Evolutionary conservation across 2,888 invertebrate genomes (phyloP).

Genomic region (Lasioglossum malachurum): DNA sequence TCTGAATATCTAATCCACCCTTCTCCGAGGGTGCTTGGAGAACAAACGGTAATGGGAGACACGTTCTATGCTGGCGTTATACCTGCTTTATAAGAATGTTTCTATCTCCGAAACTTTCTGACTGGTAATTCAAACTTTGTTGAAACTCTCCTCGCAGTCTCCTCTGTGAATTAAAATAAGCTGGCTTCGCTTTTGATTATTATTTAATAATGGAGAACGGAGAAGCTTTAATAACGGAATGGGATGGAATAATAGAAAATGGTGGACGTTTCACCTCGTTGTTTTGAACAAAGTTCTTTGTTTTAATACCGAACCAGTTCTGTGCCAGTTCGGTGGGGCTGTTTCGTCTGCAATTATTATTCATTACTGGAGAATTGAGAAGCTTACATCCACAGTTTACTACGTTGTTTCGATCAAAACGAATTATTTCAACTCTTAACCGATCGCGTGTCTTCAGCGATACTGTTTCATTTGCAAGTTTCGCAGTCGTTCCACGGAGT

Average conservation of each 20-base stretch:
- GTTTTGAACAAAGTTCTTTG: background rate
- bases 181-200: background rate
- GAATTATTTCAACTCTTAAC: too few relatives aligned
- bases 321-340: background rate
- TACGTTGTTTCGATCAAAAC: too few relatives aligned
- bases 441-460: background rate
- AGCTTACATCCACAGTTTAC: too few relatives aligned
- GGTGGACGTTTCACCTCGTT: background rate
- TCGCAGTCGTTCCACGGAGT: background rate
- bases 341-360: too few relatives aligned
- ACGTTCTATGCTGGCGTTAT: background rate
- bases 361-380: too few relatives aligned
- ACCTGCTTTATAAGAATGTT: background rate
- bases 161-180: background rate
- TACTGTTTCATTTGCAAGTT: background rate
- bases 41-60: background rate
- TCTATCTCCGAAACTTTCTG: background rate
- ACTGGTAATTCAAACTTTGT: background rate
- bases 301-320: background rate
- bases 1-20: constrained; percentile 5
- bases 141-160: background rate
- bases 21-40: background rate
- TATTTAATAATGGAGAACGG: background rate
- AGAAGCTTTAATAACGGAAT: background rate
- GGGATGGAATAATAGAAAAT: too few relatives aligned